Conservation (phyloP, 2,113 vertebrate species). For the Passer montanus region DNA sequence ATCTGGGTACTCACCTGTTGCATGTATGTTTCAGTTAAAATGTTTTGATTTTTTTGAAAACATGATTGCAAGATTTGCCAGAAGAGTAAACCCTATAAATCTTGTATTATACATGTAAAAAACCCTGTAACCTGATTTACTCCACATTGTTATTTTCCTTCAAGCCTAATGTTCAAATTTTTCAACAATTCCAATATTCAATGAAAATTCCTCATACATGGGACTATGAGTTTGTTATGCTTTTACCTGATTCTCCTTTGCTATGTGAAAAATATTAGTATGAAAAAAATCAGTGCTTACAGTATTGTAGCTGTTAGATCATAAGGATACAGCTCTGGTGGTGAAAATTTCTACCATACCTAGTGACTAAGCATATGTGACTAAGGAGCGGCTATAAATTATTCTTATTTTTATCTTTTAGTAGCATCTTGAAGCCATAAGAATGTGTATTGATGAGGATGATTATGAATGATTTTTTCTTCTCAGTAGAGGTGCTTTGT, state of each 20-base stretch:
- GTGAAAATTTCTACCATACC: background rate
- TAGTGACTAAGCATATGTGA: background rate
- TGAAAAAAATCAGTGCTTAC: background rate
- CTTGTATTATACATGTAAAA: background rate
- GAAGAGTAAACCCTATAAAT: background rate
- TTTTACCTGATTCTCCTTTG: background rate
- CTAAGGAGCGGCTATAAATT: background rate
- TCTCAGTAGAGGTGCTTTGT: background rate
- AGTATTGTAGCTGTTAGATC: background rate
- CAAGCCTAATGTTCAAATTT: background rate
- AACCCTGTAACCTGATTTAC: background rate
- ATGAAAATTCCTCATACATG: background rate
- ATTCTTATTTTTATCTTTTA: background rate
- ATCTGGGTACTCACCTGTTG: background rate
- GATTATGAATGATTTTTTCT: background rate
- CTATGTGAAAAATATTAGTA: background rate
- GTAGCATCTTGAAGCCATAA: background rate
- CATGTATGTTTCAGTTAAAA: background rate
- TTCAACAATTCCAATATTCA: background rate
- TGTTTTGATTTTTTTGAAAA: background rate
- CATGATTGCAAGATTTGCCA: background rate
- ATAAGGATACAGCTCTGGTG: background rate
- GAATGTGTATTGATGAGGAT: background rate
- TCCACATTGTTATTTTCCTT: background rate
- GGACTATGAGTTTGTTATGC: background rate